Base-by-base conservation (phyloP, 2,113 vertebrate genomes). In the Otolemur garnettii region DNA sequence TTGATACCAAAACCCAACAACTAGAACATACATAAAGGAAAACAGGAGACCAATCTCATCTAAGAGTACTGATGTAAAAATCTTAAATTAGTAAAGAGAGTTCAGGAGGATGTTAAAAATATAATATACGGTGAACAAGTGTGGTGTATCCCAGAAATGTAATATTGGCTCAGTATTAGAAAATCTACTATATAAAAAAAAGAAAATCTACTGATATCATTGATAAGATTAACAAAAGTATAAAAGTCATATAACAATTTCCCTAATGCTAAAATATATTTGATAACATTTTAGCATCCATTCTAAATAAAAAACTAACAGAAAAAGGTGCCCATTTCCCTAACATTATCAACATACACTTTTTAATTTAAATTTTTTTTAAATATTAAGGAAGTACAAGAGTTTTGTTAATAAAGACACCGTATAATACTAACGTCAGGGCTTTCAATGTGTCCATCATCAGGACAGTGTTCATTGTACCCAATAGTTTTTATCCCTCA, bases 51-150 rank as follows among this genome's bases (percentile, higher is more conserved):
- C 21, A 85, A 59, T 77, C 17, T 88, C 45, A 84, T 79, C 6
- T 22, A 87, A 96, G 59, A 95, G 80, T 77, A 30, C 4, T 74
- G 50, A 81, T 82, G n/a, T 33, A 95, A 93, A 97, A 77, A 74
- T 62, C 81, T 62, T 62, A 57, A 71, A 42, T 59, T 42, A 57
- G 30, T 17, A n/a, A 60, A 66, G 42, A 64, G n/a, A 91, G 87
- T 57, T 6, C 24, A 66, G 45, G 45, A 91, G 55, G 45, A 59
- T 74, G 5, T 86, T 95, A 68, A 81, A 86, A 90, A 74, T 60
- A 69, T 26, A 33, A 71, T 45, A 72, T 3, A 79, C 24, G 57
- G 81, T 74, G 71, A 74, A 74, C 28, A 79, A 64, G 33, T 33
- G n/a, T 35, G 45, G 42, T 64, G 66, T 15, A 87, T 77, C 13